Evolutionary conservation across 2,797 vertebrate species (phyloP).

Genomic region (Leuciscus waleckii): DNA sequence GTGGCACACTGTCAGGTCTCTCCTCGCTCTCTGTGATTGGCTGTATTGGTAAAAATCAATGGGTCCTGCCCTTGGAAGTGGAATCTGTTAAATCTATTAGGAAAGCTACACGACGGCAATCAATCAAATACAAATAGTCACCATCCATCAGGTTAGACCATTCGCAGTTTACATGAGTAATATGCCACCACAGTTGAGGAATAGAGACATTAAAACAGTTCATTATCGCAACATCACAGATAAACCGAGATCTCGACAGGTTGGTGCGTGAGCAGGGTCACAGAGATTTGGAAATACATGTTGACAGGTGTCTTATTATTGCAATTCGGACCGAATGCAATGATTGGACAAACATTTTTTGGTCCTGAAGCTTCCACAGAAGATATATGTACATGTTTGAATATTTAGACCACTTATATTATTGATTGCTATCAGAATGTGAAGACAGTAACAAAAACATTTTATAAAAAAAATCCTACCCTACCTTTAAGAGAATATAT

Average conservation of each 20-base stretch:
- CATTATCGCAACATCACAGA: constrained; percentile 25
- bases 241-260: constrained; percentile 13
- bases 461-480: no score
- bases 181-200: constrained; percentile 7
- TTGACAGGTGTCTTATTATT: no score
- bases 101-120: constrained; percentile 48
- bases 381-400: no score
- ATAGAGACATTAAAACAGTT: constrained; percentile 32
- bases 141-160: constrained; percentile 1
- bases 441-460: neutral
- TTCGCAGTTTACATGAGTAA: constrained; percentile 28
- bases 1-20: constrained; percentile 62
- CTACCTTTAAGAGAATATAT: neutral
- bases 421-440: neutral
- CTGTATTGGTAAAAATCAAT: constrained; percentile 72
- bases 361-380: no score
- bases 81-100: constrained; percentile 72
- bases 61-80: constrained; percentile 65
- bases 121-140: constrained; percentile 21
- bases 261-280: no score
- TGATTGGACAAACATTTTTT: no score
- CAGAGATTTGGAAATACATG: no score
- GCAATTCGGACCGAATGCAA: no score
- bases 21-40: constrained; percentile 75
- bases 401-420: neutral